phyloP scores from a whole-genome alignment of 1,140 invertebrate genomes.

The Littorina saxatilis region DNA sequence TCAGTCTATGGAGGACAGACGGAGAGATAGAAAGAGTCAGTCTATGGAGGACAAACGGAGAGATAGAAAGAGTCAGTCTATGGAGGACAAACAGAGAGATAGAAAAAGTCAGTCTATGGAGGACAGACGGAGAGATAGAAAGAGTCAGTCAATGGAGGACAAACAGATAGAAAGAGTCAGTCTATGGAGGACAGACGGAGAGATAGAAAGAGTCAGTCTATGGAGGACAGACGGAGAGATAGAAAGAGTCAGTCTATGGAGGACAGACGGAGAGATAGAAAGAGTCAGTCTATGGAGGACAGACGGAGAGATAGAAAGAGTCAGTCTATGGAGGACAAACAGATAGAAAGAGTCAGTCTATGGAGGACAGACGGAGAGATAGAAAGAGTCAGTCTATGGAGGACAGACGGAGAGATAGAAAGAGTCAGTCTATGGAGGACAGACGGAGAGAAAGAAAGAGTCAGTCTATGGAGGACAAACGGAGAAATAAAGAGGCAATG shows the following conservation, averaged over 20 bases:
- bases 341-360: conserved; percentile 6
- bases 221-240: neutral
- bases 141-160: neutral
- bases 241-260: too few relatives aligned
- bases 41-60: neutral
- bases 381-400: too few relatives aligned
- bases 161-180: conserved; percentile 1
- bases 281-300: neutral
- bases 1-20: too few relatives aligned
- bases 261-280: conserved; percentile 8
- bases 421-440: too few relatives aligned
- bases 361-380: neutral
- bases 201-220: neutral
- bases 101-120: neutral
- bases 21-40: neutral
- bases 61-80: conserved; percentile 16
- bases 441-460: too few relatives aligned
- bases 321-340: neutral
- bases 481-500: too few relatives aligned
- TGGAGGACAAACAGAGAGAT: too few relatives aligned
- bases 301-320: neutral
- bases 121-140: neutral
- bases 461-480: too few relatives aligned
- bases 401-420: too few relatives aligned
- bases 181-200: neutral